Evolutionary conservation across 2,113 vertebrate genomes (phyloP), one percentile per base, ranked within the genome.

Genomic region (Centropus bengalensis): DNA sequence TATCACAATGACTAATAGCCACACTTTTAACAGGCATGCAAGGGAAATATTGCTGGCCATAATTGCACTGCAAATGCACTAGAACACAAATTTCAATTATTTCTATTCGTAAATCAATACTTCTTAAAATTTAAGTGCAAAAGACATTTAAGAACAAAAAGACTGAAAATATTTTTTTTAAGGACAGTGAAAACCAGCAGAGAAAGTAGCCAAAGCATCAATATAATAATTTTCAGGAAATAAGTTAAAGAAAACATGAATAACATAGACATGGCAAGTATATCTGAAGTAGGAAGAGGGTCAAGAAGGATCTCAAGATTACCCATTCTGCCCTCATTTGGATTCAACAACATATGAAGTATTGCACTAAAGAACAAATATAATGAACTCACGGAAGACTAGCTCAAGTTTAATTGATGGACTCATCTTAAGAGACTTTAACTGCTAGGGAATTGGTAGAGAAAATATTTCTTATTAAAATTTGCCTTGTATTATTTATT

Each of bases 401-500:
- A 75, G 5, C 14, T 44, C 18, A 79, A 7, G 10, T 54, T 82
- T 75, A 38, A 49, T 67, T 82, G 36, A 64, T 16, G 9, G 22
- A 42, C 18, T 76, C 4, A 42, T 85, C 67, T 86, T 88, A 83
- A 60, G 10, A 44, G 23, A 8, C 3, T 63, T 80, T 88, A 75
- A 64, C 49, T 42, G 28, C 11, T 70, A 23, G 7, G 52, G 10
- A 6, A 8, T 38, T 88, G 33, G 21, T 80, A 47, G 11, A 83
- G 14, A 71, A 64, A 20, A 33, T 42, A 38, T 73, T 69, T 82
- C 45, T 83, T 63, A 74, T 71, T 83, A 84, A 80, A 92, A 80
- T 86, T 91, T 88, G 5, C 7, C 30, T 83, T 91, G 14, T 26
- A 73, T 88, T 91, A 80, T 91, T 76, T 91, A 77, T 91, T 68